Evolutionary conservation across 2,888 invertebrate genomes (phyloP).

Genomic region (Anoplius nigerrimus): DNA sequence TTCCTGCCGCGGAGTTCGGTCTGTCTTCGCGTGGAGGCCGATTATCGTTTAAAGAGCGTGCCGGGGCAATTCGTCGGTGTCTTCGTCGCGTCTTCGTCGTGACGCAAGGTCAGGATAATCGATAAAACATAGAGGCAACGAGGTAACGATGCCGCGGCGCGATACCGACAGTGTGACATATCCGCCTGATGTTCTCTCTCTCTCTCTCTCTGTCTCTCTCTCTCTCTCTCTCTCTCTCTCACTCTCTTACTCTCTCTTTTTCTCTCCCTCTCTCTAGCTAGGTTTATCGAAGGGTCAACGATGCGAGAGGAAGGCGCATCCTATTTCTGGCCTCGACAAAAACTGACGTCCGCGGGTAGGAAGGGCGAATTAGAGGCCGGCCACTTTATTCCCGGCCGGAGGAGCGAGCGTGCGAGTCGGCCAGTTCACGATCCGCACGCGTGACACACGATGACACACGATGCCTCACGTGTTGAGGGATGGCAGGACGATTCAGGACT

Average conservation of each 20-base stretch:
- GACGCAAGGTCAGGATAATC: constrained; percentile 66
- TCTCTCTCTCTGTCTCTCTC: too few species aligned
- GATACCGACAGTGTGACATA: constrained; percentile 40
- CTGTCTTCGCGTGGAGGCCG: too few species aligned
- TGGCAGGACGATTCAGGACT: too few species aligned
- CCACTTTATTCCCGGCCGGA: background rate
- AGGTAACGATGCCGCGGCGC: constrained; percentile 54
- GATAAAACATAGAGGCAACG: constrained; percentile 61
- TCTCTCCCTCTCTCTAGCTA: constrained; percentile 18
- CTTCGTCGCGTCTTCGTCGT: constrained; percentile 45
- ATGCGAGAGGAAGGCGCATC: constrained; percentile 1
- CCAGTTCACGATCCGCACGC: too few species aligned
- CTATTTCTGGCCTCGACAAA: too few species aligned
- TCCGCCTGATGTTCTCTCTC: constrained; percentile 44
- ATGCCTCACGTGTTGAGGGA: too few species aligned
- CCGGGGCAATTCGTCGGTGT: constrained; percentile 48
- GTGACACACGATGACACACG: too few species aligned
- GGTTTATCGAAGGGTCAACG: constrained; percentile 29
- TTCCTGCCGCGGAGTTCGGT: too few species aligned
- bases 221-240: too few species aligned
- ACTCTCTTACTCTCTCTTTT: too few species aligned
- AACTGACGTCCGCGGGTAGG: too few species aligned
- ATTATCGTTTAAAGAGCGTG: constrained; percentile 35
- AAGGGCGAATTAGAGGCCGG: background rate
- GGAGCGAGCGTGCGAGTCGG: too few species aligned